phyloP scores from a whole-genome alignment of 1,140 invertebrate species.

The Vollenhovia emeryi region DNA sequence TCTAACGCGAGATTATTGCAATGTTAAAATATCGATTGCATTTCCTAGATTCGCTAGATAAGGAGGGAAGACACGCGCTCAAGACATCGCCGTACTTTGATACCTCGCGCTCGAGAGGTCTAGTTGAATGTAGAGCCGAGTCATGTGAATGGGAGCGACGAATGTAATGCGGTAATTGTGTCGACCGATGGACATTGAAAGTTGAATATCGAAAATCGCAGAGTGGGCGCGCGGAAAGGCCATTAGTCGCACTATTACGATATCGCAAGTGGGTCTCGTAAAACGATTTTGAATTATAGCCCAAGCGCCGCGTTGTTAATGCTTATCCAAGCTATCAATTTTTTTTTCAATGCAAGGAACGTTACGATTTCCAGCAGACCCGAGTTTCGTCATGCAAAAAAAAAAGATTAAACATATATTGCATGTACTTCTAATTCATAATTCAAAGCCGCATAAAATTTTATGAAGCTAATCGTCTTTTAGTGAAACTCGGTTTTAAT shows the following conservation, averaged over 20 bases:
- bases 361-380: neutral
- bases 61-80: neutral
- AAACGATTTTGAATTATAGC: constrained; percentile 44
- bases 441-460: neutral
- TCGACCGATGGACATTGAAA: constrained; percentile 39
- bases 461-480: neutral
- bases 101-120: constrained; percentile 9
- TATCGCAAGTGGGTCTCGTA: constrained; percentile 29
- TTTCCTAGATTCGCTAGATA: neutral
- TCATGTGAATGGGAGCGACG: constrained; percentile 29
- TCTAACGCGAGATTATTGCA: neutral
- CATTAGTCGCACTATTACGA: constrained; percentile 50
- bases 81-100: constrained; percentile 16
- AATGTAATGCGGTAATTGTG: constrained; percentile 46
- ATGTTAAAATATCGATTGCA: neutral
- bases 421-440: neutral
- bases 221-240: constrained; percentile 28
- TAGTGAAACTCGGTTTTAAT: neutral
- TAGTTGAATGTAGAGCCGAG: constrained; percentile 16
- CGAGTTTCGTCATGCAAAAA: neutral
- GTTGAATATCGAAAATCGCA: constrained; percentile 51
- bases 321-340: neutral
- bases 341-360: neutral
- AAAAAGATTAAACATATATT: neutral
- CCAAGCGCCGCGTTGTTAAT: constrained; percentile 23